Evolutionary conservation across 2,797 vertebrate genomes (phyloP).

Genomic region (Chelmon rostratus): DNA sequence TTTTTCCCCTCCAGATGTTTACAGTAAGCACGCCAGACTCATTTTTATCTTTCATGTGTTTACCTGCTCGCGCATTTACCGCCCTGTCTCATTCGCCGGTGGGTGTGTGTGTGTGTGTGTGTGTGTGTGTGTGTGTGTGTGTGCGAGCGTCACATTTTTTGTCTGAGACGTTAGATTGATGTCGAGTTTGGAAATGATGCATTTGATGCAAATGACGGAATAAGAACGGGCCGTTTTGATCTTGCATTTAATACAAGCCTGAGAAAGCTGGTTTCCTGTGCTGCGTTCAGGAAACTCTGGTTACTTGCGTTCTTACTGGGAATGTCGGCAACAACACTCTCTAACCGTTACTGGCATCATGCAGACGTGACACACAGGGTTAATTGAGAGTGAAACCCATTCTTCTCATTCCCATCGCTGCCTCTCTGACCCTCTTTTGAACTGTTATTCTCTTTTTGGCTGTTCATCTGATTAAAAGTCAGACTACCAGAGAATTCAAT

Average conservation of each 20-base stretch:
- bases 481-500: neutral
- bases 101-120: conserved; percentile 15
- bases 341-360: neutral
- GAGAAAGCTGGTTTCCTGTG: neutral
- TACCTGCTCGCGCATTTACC: conserved; percentile 25
- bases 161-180: conserved; percentile 1
- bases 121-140: conserved; percentile 17
- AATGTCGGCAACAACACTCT: conserved; percentile 1
- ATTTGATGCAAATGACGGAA: neutral
- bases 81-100: conserved; percentile 9
- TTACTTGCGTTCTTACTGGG: neutral
- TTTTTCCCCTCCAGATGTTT: conserved; percentile 41
- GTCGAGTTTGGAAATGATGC: conserved; percentile 11
- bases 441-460: neutral
- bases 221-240: conserved; percentile 9
- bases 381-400: conserved; percentile 2
- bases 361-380: neutral
- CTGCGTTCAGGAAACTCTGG: neutral
- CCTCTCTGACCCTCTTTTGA: conserved; percentile 8
- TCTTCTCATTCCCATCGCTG: neutral
- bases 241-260: conserved; percentile 14
- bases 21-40: conserved; percentile 16
- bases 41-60: conserved; percentile 33
- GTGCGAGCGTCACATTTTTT: conserved; percentile 7
- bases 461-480: conserved; percentile 35